Evolutionary conservation across 2,797 vertebrate genomes (phyloP).

Genomic region (Diglossa cyanea): DNA sequence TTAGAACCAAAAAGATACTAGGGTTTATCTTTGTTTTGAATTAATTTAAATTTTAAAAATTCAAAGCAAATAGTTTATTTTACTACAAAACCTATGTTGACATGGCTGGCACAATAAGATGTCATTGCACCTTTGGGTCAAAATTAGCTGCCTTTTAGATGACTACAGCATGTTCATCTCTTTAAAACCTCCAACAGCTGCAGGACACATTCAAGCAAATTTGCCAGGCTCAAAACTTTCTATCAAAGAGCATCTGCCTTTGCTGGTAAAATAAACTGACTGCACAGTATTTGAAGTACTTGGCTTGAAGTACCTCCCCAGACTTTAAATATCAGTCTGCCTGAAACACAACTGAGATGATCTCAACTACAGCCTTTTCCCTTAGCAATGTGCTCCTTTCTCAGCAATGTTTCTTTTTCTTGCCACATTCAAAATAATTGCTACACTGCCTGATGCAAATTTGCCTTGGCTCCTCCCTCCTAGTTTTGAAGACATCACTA

Average conservation of each 20-base stretch:
- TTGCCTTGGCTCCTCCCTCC: not conserved
- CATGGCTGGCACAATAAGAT: not conserved
- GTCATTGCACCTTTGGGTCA: not conserved
- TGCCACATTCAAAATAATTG: not conserved
- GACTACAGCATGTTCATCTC: not conserved
- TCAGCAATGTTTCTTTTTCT: not conserved
- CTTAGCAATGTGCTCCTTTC: not conserved
- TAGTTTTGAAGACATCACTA: not conserved
- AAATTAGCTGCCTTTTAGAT: not conserved
- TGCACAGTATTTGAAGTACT: slow-evolving; percentile 16
- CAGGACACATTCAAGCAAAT: not conserved
- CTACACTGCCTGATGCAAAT: not conserved
- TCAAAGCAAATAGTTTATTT: not conserved
- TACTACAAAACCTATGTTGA: not conserved
- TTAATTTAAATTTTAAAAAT: not conserved
- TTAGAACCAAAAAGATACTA: not conserved
- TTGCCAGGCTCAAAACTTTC: slow-evolving; percentile 3
- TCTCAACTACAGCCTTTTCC: not conserved
- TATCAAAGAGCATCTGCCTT: not conserved
- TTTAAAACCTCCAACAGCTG: slow-evolving; percentile 3
- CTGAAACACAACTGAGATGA: not conserved
- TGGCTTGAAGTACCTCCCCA: slow-evolving; percentile 7
- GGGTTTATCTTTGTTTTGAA: not conserved
- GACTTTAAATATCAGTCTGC: slow-evolving; percentile 12
- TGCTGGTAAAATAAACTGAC: slow-evolving; percentile 2